Percentiles rank a stretch among this genome's conserved stretches.
phyloP scores from a whole-genome alignment of 2,113 vertebrate genomes.

The Zapornia atra region DNA sequence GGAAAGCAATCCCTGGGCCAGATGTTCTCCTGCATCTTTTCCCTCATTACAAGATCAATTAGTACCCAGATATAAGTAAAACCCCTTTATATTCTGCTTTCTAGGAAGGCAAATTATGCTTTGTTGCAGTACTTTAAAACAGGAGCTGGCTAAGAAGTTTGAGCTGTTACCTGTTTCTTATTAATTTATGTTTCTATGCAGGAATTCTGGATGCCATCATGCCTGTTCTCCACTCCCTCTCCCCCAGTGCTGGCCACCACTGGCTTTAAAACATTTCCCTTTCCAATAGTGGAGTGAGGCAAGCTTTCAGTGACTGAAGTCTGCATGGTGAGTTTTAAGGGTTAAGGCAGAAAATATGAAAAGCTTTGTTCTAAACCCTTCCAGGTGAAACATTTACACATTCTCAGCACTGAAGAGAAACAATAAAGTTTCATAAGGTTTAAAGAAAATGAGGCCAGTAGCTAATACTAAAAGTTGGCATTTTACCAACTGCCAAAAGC shows the following conservation, averaged over 20 bases:
- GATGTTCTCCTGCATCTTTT: neutral
- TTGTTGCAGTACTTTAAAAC: neutral
- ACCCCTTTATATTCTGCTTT: neutral
- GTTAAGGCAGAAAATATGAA: conserved; percentile 30
- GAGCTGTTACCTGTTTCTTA: neutral
- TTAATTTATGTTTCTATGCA: neutral
- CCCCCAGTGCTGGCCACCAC: neutral
- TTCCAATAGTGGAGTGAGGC: neutral
- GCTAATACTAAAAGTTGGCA: neutral
- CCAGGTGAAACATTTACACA: conserved; percentile 35
- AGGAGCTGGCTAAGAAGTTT: neutral
- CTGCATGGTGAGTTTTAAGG: neutral
- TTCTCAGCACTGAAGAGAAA: conserved; percentile 6
- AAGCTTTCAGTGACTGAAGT: neutral
- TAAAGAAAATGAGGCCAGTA: conserved; percentile 42
- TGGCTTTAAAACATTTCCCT: neutral
- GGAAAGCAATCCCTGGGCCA: neutral
- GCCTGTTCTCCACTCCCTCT: neutral
- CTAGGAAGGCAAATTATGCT: neutral
- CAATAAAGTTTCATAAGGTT: conserved; percentile 33
- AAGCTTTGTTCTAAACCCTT: neutral
- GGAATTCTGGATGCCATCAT: neutral
- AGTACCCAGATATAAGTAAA: neutral
- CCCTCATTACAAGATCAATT: neutral
- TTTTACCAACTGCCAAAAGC: conserved; percentile 4